Evolutionary conservation across 2,797 vertebrate species (phyloP), one percentile per base, ranked within the genome.

Genomic region (Moxostoma hubbsi): DNA sequence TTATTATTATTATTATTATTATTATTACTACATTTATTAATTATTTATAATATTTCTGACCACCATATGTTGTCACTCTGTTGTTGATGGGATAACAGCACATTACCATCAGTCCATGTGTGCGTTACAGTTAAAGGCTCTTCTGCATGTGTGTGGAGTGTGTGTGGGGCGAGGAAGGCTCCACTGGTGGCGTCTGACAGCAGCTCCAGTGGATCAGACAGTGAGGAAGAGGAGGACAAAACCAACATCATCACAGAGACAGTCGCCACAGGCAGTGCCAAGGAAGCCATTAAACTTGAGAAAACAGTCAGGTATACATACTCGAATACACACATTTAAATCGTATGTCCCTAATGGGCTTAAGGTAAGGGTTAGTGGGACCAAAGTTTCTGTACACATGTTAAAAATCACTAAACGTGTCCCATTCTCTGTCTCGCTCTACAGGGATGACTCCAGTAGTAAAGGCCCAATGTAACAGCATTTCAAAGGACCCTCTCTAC

Each of bases 151-250:
- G 93, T 93, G 54, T 97, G 97, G 97, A 97, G 94, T 11, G 93
- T 95, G 49, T 96, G 96, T 0, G 94, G 95, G 81, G 83, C 94
- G 0, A 93, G 95, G 80, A 96, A 96, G 83, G 94, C 95, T 0
- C 95, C 96, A 0, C 91, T 96, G 66, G 94, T 94, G 85, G 95
- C 94, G 49, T 94, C 96, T 0, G 96, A 97, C 92, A 96, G 94
- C 90, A 97, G 97, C 83, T 98, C 96, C 0, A 95, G 93, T 7
- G 94, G 94, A 81, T 96, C 96, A 0, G 94, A 94, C 84, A 96
- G 95, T 0, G 93, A 95, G 0, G 95, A 97, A 1, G 95, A 96
- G 0, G 91, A 95, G 16, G 91, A 93, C 46, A 94, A 93, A 68
- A 90, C 82, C 0, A 91, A 87, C 9, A 89, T 87, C 0, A 61